phyloP scores from a whole-genome alignment of 1,140 invertebrate species.

The Calycopis cecrops region DNA sequence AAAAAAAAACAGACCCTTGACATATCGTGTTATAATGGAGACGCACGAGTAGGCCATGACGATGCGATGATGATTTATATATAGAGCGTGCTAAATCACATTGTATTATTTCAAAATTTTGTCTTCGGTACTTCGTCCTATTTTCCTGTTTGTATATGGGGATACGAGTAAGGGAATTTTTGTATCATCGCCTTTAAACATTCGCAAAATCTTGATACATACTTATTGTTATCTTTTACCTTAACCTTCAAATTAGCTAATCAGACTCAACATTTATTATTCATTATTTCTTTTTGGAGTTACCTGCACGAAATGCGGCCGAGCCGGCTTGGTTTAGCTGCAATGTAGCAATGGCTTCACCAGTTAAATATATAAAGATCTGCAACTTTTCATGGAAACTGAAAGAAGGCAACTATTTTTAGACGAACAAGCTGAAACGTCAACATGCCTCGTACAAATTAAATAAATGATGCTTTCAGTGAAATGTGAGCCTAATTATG shows the following conservation, averaged over 20 bases:
- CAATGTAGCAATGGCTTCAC: neutral
- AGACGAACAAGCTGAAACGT: slow-evolving; percentile 52
- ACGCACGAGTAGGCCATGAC: slow-evolving; percentile 23
- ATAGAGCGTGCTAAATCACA: slow-evolving; percentile 43
- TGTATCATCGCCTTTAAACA: too few relatives aligned
- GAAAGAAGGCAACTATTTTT: slow-evolving; percentile 53
- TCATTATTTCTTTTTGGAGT: too few relatives aligned
- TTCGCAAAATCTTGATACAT: too few relatives aligned
- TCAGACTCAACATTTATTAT: too few relatives aligned
- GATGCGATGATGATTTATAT: slow-evolving; percentile 52
- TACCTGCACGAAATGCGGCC: too few relatives aligned
- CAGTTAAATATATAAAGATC: slow-evolving; percentile 26
- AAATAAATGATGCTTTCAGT: slow-evolving; percentile 31
- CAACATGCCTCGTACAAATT: slow-evolving; percentile 36
- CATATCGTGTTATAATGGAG: slow-evolving; percentile 28
- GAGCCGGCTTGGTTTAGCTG: too few relatives aligned
- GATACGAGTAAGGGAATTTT: too few relatives aligned
- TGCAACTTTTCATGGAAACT: slow-evolving; percentile 57
- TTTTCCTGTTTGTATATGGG: too few relatives aligned
- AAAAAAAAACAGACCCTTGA: neutral
- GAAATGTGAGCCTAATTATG: slow-evolving; percentile 30
- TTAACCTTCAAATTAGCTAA: too few relatives aligned
- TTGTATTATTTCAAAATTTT: slow-evolving; percentile 24
- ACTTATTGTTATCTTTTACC: too few relatives aligned
- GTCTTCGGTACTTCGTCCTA: too few relatives aligned